phyloP scores from a whole-genome alignment of 1,140 invertebrate species.

The Chrysopa pallens region DNA sequence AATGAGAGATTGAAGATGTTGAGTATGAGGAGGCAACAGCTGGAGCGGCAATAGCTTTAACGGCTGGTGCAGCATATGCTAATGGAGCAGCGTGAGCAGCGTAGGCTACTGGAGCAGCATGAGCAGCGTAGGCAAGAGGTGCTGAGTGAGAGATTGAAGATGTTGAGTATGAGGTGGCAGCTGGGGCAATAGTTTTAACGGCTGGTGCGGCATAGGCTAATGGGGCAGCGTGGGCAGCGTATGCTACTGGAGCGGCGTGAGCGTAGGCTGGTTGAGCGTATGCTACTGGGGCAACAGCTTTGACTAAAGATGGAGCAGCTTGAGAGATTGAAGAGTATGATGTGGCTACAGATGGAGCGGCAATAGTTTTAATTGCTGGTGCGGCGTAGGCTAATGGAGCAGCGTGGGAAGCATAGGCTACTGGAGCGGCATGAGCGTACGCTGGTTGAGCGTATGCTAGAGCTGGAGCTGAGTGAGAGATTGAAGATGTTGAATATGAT shows the following conservation, averaged over 20 bases:
- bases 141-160: background rate
- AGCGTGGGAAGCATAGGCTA: slow-evolving; percentile 28
- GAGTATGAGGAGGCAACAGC: slow-evolving; percentile 6
- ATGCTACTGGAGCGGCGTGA: slow-evolving; percentile 14
- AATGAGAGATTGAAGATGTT: slow-evolving; percentile 6
- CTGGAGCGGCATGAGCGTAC: slow-evolving; percentile 44
- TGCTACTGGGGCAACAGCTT: slow-evolving; percentile 22
- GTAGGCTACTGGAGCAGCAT: slow-evolving; percentile 5
- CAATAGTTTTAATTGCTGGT: background rate
- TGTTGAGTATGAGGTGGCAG: slow-evolving; percentile 5
- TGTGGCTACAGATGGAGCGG: slow-evolving; percentile 19
- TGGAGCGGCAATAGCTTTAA: slow-evolving; percentile 9
- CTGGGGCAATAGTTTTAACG: slow-evolving; percentile 8
- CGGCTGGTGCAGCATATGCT: slow-evolving; percentile 4
- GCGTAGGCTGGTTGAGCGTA: slow-evolving; percentile 28
- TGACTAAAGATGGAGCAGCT: slow-evolving; percentile 27
- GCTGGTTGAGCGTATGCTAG: slow-evolving; percentile 35
- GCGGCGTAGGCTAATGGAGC: slow-evolving; percentile 9
- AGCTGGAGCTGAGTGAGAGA: slow-evolving; percentile 22
- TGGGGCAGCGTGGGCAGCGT: slow-evolving; percentile 6
- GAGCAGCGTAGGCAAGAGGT: background rate
- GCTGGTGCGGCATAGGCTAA: slow-evolving; percentile 12
- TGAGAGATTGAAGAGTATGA: slow-evolving; percentile 31
- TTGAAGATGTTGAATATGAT: too few relatives aligned
- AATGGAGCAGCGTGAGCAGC: slow-evolving; percentile 2